Evolutionary conservation across 2,797 vertebrate genomes (phyloP), one percentile per base, ranked within the genome.

Genomic region (Pipistrellus nathusii): DNA sequence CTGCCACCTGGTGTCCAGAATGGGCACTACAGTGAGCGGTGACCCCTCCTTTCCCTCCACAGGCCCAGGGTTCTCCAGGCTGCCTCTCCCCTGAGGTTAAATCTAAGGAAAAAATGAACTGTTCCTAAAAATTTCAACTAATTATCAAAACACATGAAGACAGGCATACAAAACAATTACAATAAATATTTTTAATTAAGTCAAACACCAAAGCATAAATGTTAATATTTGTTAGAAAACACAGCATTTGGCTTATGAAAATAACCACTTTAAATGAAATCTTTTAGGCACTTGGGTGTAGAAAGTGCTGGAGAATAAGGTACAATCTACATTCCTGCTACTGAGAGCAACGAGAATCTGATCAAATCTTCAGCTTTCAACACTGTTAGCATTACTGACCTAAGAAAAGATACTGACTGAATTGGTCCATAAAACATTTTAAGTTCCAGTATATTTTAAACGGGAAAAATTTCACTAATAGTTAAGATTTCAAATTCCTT

Each of bases 131-230:
- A 59, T n/a, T 30, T n/a, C 8, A 2, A 13, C 17, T 30, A 81
- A 72, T 51, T 72, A 69, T 15, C 71, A 41, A 93, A 78, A 41
- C 38, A 80, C 82, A 89, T 3, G 48, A 64, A 88, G 12, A 85
- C 35, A 88, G 21, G 51, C 51, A 20, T 25, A 44, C 23, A 78
- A 44, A 35, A 81, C 21, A 88, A 85, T 82, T 91, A 75, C 1
- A 88, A 95, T 90, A 95, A 95, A 96, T 96, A 95, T 32, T 38
- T 95, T 97, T 96, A 95, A 92, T 96, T 82, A 88, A 21, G 71
- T 91, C 25, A 91, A 95, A 96, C 15, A 64, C 20, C 21, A 90
- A 88, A 87, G 66, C 85, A 91, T 68, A 89, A 93, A 95, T 55
- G 46, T 92, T 92, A 90, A 44, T 35, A 90, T 95, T 89, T 66